A percentile compares a stretch with the other conserved stretches of the same genome.
Conservation (phyloP, 2,888 invertebrate species). For the Craniophora ligustri region DNA sequence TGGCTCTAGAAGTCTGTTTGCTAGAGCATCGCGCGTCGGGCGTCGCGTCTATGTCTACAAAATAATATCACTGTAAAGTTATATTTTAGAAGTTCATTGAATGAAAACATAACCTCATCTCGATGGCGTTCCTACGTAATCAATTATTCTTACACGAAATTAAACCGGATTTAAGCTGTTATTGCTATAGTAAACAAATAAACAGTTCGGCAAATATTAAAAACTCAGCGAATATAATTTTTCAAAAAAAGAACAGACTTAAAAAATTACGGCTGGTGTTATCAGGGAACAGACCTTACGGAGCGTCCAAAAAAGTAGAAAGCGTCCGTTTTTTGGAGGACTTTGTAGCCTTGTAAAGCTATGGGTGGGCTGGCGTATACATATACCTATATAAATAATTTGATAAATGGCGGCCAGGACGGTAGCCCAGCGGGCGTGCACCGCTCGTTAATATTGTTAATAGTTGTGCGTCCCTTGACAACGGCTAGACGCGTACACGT, state of each 20-base stretch:
- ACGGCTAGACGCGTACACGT: conserved; percentile 30
- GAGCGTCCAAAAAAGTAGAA: conserved; percentile 37
- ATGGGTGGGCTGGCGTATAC: conserved; percentile 66
- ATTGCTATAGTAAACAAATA: too few relatives aligned
- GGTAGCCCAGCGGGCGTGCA: conserved; percentile 76
- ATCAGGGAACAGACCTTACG: conserved; percentile 40
- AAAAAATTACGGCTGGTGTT: conserved; percentile 32
- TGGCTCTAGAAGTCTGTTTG: conserved; percentile 41
- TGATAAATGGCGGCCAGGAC: conserved; percentile 76
- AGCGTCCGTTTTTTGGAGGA: conserved; percentile 55
- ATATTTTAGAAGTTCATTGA: background rate
- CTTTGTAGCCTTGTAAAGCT: conserved; percentile 62
- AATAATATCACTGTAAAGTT: background rate
- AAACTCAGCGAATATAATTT: conserved; percentile 12
- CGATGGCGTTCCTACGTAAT: background rate
- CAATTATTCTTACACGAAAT: too few relatives aligned
- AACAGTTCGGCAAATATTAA: too few relatives aligned
- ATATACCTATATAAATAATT: conserved; percentile 78
- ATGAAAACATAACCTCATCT: too few relatives aligned
- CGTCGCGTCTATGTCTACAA: background rate
- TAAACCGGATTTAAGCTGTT: too few relatives aligned
- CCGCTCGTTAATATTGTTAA: conserved; percentile 72
- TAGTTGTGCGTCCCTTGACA: conserved; percentile 61
- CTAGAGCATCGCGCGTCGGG: conserved; percentile 22
- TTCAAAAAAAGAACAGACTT: conserved; percentile 20